A percentile compares a stretch with the other conserved stretches of the same genome.
Conservation (phyloP, 2,797 vertebrate species). For the Rhynchonycteris naso region DNA sequence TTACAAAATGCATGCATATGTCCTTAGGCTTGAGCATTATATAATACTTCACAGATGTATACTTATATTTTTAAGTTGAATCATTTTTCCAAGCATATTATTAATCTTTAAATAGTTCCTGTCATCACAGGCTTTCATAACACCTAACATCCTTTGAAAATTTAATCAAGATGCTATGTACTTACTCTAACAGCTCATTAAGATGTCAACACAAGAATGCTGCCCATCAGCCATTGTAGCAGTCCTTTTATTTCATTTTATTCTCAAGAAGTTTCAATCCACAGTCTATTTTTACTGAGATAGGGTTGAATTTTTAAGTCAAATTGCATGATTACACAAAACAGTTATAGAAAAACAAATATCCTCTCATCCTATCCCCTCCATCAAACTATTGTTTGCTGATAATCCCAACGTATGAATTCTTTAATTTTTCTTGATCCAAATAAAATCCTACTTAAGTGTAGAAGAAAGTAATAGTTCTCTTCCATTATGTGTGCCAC, state of each 20-base stretch:
- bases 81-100: conserved; percentile 20
- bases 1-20: background rate
- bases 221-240: background rate
- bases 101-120: conserved; percentile 15
- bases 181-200: conserved; percentile 34
- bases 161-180: conserved; percentile 43
- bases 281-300: background rate
- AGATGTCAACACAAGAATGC: conserved; percentile 29
- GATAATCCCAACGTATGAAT: background rate
- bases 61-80: background rate
- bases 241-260: conserved; percentile 11
- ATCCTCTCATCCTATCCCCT: background rate
- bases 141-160: background rate
- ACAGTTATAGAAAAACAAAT: conserved; percentile 34
- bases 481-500: background rate
- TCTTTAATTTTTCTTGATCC: background rate
- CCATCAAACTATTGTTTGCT: background rate
- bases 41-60: conserved; percentile 6
- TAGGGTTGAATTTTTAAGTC: conserved; percentile 30
- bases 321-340: conserved; percentile 30
- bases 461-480: background rate
- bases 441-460: conserved; percentile 23
- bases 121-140: conserved; percentile 17
- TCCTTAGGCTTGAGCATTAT: background rate
- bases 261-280: background rate